Evolutionary conservation across 2,888 invertebrate species (phyloP).

Genomic region (Ichneumon xanthorius): DNA sequence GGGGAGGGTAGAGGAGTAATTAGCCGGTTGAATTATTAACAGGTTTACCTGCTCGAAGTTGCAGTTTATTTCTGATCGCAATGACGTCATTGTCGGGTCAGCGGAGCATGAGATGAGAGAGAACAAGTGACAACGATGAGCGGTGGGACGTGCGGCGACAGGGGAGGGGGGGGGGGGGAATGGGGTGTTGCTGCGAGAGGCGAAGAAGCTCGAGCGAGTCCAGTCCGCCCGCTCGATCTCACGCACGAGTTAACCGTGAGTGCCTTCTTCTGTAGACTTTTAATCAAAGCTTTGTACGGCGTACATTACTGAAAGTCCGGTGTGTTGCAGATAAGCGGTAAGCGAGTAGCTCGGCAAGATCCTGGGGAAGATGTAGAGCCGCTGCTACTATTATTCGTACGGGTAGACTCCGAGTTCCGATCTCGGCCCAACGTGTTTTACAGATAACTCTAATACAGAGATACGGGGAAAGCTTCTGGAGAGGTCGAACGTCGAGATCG

Average conservation of each 20-base stretch:
- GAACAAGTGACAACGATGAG: not conserved
- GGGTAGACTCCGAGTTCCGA: not conserved
- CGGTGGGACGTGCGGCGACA: no score
- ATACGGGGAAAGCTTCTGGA: not conserved
- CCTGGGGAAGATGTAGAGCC: constrained; percentile 8
- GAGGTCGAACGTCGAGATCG: not conserved
- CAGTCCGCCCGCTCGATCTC: constrained; percentile 50
- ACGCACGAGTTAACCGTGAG: constrained; percentile 63
- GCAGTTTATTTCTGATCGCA: constrained; percentile 62
- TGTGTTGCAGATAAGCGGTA: constrained; percentile 31
- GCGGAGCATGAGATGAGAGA: constrained; percentile 21
- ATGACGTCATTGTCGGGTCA: constrained; percentile 61
- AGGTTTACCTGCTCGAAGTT: constrained; percentile 26
- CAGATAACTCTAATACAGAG: constrained; percentile 22
- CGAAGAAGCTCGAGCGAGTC: constrained; percentile 11
- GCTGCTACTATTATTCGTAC: constrained; percentile 21
- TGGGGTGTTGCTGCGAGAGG: not conserved
- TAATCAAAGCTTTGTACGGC: constrained; percentile 61
- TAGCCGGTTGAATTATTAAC: constrained; percentile 38
- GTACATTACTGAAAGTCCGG: constrained; percentile 58
- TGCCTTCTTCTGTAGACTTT: constrained; percentile 63
- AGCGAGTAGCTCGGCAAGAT: constrained; percentile 18
- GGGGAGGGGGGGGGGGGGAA: not conserved
- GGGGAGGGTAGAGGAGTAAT: constrained; percentile 2
- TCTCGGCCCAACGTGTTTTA: constrained; percentile 9